Evolutionary conservation across 2,113 vertebrate genomes (phyloP).

Genomic region (Trinectes maculatus): DNA sequence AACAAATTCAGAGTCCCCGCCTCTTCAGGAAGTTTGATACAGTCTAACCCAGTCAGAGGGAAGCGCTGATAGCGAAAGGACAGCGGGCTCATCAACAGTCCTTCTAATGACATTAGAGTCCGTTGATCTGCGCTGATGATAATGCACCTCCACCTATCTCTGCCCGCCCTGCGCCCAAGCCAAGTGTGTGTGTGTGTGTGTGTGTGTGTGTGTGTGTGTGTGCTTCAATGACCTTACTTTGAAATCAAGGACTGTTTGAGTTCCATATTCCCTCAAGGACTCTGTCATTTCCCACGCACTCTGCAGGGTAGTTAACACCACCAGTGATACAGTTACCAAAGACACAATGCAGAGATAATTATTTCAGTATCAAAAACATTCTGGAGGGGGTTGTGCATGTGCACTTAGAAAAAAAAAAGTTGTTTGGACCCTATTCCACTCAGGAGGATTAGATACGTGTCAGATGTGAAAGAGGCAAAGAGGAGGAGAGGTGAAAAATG

Average conservation of each 20-base stretch:
- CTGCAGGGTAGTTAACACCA: slow-evolving; percentile 5
- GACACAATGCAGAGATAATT: slow-evolving; percentile 36
- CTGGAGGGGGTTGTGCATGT: neutral
- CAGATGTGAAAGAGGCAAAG: slow-evolving; percentile 55
- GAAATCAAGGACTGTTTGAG: slow-evolving; percentile 53
- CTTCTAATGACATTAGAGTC: slow-evolving; percentile 70
- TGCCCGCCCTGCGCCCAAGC: slow-evolving; percentile 47
- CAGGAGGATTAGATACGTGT: slow-evolving; percentile 64
- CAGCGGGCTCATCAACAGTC: slow-evolving; percentile 62
- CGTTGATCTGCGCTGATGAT: slow-evolving; percentile 68
- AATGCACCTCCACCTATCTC: slow-evolving; percentile 51
- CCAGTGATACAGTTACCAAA: slow-evolving; percentile 23
- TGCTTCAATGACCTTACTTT: slow-evolving; percentile 55
- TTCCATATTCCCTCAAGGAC: slow-evolving; percentile 36
- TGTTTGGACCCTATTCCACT: slow-evolving; percentile 52
- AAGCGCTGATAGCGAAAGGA: slow-evolving; percentile 50
- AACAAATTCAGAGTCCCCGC: slow-evolving; percentile 17
- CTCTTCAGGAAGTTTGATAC: slow-evolving; percentile 48
- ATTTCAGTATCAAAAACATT: slow-evolving; percentile 27
- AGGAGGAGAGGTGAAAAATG: slow-evolving; percentile 44
- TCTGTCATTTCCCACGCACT: slow-evolving; percentile 12
- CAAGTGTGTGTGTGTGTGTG: slow-evolving; percentile 23
- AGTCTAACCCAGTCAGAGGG: slow-evolving; percentile 66
- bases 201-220: slow-evolving; percentile 9
- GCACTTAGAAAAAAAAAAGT: slow-evolving; percentile 28